phyloP scores from a whole-genome alignment of 2,797 vertebrate species.

The Smutsia temminckii region DNA sequence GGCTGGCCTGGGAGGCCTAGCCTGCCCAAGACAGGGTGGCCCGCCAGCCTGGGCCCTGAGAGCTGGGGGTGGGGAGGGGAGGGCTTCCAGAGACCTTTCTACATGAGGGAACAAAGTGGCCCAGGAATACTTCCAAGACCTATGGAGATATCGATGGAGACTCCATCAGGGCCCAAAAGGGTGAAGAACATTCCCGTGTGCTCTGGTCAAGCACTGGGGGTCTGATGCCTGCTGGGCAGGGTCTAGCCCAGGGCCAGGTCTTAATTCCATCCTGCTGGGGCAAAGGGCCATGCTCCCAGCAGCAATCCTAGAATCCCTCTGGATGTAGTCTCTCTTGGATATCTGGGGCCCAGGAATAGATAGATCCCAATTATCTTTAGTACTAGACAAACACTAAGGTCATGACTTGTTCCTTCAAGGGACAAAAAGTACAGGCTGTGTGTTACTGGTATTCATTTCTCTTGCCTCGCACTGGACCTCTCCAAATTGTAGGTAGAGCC shows the following conservation, averaged over 20 bases:
- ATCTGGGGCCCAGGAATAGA: neutral
- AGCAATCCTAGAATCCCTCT: neutral
- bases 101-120: neutral
- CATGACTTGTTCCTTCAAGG: neutral
- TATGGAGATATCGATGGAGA: neutral
- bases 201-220: neutral
- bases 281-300: neutral
- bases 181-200: neutral
- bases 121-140: neutral
- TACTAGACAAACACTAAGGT: neutral
- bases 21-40: neutral
- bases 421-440: neutral
- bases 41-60: neutral
- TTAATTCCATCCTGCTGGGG: neutral
- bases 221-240: neutral
- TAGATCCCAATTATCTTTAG: neutral
- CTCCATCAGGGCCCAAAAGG: neutral
- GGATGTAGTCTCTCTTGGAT: neutral
- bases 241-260: neutral
- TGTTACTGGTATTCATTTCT: neutral
- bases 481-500: neutral
- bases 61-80: no score
- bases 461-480: neutral
- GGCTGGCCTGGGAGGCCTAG: neutral
- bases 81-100: neutral